phyloP scores from a whole-genome alignment of 2,113 vertebrate species.

The Mionectes macconnelli region DNA sequence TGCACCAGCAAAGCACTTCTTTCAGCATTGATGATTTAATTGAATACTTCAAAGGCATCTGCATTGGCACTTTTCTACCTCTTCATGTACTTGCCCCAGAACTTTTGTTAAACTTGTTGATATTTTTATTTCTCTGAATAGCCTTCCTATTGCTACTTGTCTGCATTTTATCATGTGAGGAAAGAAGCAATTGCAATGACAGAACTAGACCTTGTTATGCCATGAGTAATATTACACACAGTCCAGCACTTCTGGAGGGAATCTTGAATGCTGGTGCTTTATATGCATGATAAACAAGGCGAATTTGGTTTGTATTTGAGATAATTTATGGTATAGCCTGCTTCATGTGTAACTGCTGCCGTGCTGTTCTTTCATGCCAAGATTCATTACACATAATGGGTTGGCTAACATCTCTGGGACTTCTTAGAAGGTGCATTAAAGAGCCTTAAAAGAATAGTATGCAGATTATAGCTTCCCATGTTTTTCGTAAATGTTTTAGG shows the following conservation, averaged over 20 bases:
- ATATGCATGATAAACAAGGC: conserved; percentile 64
- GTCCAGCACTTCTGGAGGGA: conserved; percentile 57
- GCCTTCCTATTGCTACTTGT: background rate
- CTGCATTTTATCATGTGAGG: conserved; percentile 27
- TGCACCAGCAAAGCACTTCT: background rate
- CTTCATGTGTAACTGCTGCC: conserved; percentile 23
- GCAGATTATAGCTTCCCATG: conserved; percentile 15
- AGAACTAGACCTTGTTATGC: conserved; percentile 64
- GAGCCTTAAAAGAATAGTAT: conserved; percentile 7
- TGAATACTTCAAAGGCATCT: background rate
- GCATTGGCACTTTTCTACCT: background rate
- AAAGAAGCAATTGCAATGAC: conserved; percentile 54
- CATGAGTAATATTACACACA: conserved; percentile 60
- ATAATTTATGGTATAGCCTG: conserved; percentile 49
- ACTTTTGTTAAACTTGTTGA: conserved; percentile 34
- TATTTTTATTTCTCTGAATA: background rate
- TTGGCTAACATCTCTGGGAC: conserved; percentile 49
- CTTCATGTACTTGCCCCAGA: background rate
- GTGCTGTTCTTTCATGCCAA: conserved; percentile 38
- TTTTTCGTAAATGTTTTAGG: background rate
- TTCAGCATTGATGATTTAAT: background rate
- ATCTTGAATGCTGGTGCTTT: conserved; percentile 57
- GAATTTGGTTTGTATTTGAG: conserved; percentile 62
- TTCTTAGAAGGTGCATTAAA: conserved; percentile 45
- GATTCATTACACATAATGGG: conserved; percentile 64